Conservation (phyloP, 2,888 invertebrate genomes). For the Cinara cedri region DNA sequence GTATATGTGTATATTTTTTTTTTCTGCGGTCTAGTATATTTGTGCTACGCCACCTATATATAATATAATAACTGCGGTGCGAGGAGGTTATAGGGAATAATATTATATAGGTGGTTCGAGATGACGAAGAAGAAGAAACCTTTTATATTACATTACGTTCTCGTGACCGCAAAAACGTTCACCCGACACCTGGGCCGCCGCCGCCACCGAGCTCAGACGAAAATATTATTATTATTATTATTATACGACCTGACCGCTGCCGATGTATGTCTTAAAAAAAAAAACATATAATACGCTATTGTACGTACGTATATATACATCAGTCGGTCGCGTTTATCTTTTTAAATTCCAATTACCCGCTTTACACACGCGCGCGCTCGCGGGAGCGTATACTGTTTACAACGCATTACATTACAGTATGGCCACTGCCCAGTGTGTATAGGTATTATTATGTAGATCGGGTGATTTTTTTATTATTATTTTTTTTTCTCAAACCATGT, state of each 20-base stretch:
- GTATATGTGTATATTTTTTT: no score
- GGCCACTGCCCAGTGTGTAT: no score
- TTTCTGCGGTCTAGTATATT: constrained; percentile 24
- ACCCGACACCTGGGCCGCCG: constrained; percentile 46
- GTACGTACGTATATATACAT: no score
- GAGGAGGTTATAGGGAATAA: no score
- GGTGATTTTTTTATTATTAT: no score
- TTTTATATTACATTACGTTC: no score
- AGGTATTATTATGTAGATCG: background rate
- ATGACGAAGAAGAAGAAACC: constrained; percentile 27
- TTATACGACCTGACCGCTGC: constrained; percentile 49
- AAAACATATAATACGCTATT: constrained; percentile 25
- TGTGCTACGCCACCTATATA: constrained; percentile 5
- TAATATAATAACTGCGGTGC: no score
- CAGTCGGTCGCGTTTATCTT: constrained; percentile 43
- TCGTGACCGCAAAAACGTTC: constrained; percentile 49
- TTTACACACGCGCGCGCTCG: background rate
- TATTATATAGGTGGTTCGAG: no score
- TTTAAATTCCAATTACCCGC: constrained; percentile 50
- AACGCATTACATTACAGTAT: background rate
- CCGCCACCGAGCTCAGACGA: constrained; percentile 4
- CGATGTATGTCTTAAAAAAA: constrained; percentile 16
- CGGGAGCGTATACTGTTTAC: background rate
- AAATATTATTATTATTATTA: constrained; percentile 13
- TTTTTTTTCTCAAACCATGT: no score